Conservation (phyloP, 1,140 invertebrate species). For the Babylonia areolata region DNA sequence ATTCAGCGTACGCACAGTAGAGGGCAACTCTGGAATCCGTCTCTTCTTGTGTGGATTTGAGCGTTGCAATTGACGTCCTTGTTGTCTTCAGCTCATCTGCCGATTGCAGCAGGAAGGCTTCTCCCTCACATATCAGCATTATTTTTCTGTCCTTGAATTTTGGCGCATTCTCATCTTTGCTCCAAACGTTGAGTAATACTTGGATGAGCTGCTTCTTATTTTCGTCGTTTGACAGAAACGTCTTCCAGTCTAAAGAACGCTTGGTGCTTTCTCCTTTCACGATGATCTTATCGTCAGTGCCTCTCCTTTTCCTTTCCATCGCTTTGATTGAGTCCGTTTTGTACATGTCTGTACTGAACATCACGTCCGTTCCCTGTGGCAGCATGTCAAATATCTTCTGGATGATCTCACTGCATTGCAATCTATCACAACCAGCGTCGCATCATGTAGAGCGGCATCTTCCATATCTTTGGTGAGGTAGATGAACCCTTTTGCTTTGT, state of each 20-base stretch:
- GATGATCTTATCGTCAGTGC: slow-evolving; percentile 25
- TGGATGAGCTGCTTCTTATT: too few species aligned
- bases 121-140: too few species aligned
- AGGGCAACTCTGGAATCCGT: slow-evolving; percentile 43
- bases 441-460: slow-evolving; percentile 25
- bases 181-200: too few species aligned
- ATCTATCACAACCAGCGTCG: slow-evolving; percentile 36
- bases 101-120: slow-evolving; percentile 4
- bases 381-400: slow-evolving; percentile 37
- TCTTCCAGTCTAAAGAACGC: too few species aligned
- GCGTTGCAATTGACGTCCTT: background rate
- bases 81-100: background rate
- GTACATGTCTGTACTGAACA: slow-evolving; percentile 34
- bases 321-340: background rate
- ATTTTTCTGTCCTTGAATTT: too few species aligned
- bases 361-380: slow-evolving; percentile 25
- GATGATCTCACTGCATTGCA: slow-evolving; percentile 43
- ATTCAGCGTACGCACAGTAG: slow-evolving; percentile 30
- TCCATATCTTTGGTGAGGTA: slow-evolving; percentile 37
- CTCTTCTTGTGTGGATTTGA: slow-evolving; percentile 40
- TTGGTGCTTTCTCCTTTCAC: slow-evolving; percentile 44
- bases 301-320: slow-evolving; percentile 24
- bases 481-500: slow-evolving; percentile 43
- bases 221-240: too few species aligned
- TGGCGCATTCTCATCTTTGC: too few species aligned